A percentile compares a stretch with the other conserved stretches of the same genome.
phyloP scores from a whole-genome alignment of 2,888 invertebrate species.

The Bombylius discolor region DNA sequence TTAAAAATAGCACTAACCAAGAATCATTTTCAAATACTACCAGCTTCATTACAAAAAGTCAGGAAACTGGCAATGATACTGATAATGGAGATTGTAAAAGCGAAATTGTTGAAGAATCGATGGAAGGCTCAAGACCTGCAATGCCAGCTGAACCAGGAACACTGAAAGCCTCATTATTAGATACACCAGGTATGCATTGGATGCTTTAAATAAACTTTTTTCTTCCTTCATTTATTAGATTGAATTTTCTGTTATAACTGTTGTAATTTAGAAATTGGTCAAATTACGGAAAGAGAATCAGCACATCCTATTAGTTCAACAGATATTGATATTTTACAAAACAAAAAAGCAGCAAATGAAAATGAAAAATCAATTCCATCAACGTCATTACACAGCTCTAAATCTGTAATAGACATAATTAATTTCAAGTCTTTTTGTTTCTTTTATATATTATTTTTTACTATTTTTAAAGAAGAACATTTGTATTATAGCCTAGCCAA shows the following conservation, averaged over 20 bases:
- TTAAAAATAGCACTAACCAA: constrained; percentile 10
- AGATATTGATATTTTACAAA: constrained; percentile 8
- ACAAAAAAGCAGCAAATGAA: neutral
- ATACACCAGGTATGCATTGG: constrained; percentile 68
- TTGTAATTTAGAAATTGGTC: constrained; percentile 50
- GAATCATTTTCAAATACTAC: constrained; percentile 15
- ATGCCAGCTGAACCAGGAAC: constrained; percentile 85
- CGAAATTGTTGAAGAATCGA: constrained; percentile 47
- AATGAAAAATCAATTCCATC: neutral
- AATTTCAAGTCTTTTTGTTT: too few species aligned
- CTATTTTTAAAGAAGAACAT: too few species aligned
- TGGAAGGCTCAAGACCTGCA: constrained; percentile 76
- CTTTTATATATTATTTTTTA: too few species aligned
- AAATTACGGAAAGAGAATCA: constrained; percentile 90
- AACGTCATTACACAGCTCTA: too few species aligned
- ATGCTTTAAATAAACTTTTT: neutral
- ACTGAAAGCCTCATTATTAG: constrained; percentile 76
- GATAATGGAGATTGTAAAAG: constrained; percentile 31
- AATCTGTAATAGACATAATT: too few species aligned
- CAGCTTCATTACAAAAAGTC: constrained; percentile 18
- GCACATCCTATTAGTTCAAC: constrained; percentile 54
- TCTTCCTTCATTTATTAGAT: neutral
- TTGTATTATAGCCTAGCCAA: too few species aligned
- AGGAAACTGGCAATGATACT: constrained; percentile 20
- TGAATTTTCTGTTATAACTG: neutral